These are phyloP conservation scores for Colletes collaris DNA, from an alignment of 2,888 invertebrate genomes.

Conservation along the genomic window DNA sequence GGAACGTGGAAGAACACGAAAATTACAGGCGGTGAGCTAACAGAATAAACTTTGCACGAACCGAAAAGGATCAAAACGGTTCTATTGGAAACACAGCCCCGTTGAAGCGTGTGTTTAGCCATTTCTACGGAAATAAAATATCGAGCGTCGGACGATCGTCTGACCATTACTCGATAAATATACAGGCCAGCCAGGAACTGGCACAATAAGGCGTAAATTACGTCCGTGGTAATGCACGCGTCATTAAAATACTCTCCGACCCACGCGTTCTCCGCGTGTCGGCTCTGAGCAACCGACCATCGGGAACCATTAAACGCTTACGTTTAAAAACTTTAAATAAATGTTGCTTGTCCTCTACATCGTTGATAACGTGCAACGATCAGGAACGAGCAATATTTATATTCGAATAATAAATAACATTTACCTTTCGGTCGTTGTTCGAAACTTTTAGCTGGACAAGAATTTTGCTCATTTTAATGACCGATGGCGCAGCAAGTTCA, in stretches of 20 bases:
- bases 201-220: slow-evolving; percentile 54
- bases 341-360: too few species aligned
- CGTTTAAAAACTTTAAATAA: too few species aligned
- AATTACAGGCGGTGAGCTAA: slow-evolving; percentile 21
- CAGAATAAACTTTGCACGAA: slow-evolving; percentile 16
- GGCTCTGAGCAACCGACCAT: slow-evolving; percentile 7
- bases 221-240: slow-evolving; percentile 34
- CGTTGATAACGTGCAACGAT: too few species aligned
- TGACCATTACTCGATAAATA: slow-evolving; percentile 42
- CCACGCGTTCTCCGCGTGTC: slow-evolving; percentile 36
- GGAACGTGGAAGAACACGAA: slow-evolving; percentile 20
- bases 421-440: too few species aligned
- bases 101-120: slow-evolving; percentile 5
- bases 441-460: too few species aligned
- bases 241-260: slow-evolving; percentile 53
- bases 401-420: too few species aligned
- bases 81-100: slow-evolving; percentile 2
- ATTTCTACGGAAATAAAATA: slow-evolving; percentile 48
- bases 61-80: slow-evolving; percentile 21
- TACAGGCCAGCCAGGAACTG: slow-evolving; percentile 26
- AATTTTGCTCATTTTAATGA: too few species aligned
- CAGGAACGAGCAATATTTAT: too few species aligned
- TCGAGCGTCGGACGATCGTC: slow-evolving; percentile 27
- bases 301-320: slow-evolving; percentile 32
- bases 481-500: too few species aligned